Evolutionary conservation across 2,113 vertebrate genomes (phyloP).

Genomic region (Anas platyrhynchos): DNA sequence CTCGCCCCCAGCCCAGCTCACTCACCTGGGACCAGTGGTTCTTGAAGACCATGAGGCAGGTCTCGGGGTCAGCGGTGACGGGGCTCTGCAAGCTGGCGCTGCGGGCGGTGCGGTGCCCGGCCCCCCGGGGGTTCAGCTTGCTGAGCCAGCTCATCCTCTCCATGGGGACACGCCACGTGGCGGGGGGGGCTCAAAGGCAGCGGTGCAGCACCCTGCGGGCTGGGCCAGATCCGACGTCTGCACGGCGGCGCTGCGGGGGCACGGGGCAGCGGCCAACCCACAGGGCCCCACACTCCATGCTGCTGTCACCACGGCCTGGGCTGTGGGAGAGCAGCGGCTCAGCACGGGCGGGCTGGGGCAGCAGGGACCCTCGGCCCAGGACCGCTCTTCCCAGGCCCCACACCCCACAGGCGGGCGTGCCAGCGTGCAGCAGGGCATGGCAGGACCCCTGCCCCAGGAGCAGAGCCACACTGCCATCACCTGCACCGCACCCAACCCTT

Average conservation of each 20-base stretch:
- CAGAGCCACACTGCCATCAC: too few species aligned
- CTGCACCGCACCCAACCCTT: too few species aligned
- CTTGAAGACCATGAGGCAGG: slow-evolving; percentile 96
- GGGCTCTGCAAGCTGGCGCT: slow-evolving; percentile 80
- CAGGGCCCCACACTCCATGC: slow-evolving; percentile 12
- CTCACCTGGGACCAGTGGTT: slow-evolving; percentile 98
- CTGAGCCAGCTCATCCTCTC: slow-evolving; percentile 95
- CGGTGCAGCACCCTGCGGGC: accelerated
- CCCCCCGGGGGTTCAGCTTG: slow-evolving; percentile 87
- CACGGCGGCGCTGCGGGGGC: background rate
- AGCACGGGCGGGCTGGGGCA: background rate
- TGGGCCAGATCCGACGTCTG: accelerated
- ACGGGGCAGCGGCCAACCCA: accelerated
- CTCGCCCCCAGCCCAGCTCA: slow-evolving; percentile 32
- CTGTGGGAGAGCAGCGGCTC: background rate
- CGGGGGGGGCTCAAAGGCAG: background rate
- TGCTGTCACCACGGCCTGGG: background rate
- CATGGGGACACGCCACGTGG: background rate
- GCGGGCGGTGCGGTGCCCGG: slow-evolving; percentile 79
- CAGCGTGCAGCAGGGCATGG: too few species aligned
- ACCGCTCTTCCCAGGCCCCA: too few species aligned
- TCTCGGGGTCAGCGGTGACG: slow-evolving; percentile 92
- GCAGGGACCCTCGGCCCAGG: background rate
- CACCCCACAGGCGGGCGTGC: too few species aligned
- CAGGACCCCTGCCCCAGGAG: too few species aligned